Base-by-base conservation (phyloP, 1,140 invertebrate genomes). In the Trypoxylus dichotomus region DNA sequence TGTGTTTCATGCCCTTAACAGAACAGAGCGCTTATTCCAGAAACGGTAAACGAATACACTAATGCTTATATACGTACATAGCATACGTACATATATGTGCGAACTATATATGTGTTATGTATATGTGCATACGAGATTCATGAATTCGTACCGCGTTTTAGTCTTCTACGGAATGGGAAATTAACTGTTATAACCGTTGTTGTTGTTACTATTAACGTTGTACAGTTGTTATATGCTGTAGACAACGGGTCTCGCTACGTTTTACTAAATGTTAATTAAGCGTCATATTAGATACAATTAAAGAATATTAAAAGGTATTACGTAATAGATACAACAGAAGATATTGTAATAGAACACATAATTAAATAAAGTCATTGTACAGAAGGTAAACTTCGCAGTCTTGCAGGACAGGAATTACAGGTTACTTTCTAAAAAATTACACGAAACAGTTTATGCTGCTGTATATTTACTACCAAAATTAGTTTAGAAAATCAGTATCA, bases 151-250 rank as follows among this genome's bases (percentile, higher is more conserved):
- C 15, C 13, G 47, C 47, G 47, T 58, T 58, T 58, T 13, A 21
- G 47, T 58, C 47, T 5, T 21, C 47, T 58, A n/a, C 47, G 21
- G 47, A 58, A 58, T 58, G 47, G 47, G 5, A 58, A 58, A 58
- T 58, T 58, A 58, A 58, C 47, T 58, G 47, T 58, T 58, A 58
- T 58, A 19, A 58, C 47, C 21, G 47, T 58, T 58, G 47, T 58
- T 58, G 47, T 58, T 58, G 47, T 58, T 58, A 21, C 21, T 58
- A 21, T 58, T 58, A 58, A n/a, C 15, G 47, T 58, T 58, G 47
- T 19, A 19, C 15, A 11, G 47, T 58, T 58, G 47, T 58, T 58
- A 19, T 58, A 58, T 58, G 47, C 47, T 58, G 15, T 13, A 21
- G 5, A 13, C 7, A 58, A 58, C 47, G 47, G 47, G 47, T 58